Evolutionary conservation across 2,888 invertebrate genomes (phyloP), one percentile per base, ranked within the genome.

Genomic region (Troides aeacus): DNA sequence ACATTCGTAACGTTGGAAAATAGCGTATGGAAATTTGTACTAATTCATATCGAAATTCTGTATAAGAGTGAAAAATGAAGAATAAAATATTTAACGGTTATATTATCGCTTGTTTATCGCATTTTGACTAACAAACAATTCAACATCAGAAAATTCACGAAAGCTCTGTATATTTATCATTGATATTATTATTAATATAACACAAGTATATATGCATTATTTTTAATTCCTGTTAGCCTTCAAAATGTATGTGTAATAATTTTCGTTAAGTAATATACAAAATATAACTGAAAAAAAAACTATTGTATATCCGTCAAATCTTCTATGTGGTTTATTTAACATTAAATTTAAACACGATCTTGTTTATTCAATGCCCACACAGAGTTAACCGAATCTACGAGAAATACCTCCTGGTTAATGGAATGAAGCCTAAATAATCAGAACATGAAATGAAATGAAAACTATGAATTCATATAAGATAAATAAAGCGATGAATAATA

Each of bases 351-450:
- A 66, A 23, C 17, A 59, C 42, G 4, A 21, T 1, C 58, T 24
- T 24, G 6, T 70, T 62, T 66, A 66, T 66, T 64, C 24, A 70
- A 70, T 39, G 24, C 23, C 63, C 36, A 64, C 17, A 63, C 60
- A 8, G 60, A 64, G 15, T 30, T 59, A 59, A 58, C 62, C 23
- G 42, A 36, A 24, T 6, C 12, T 63, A 63, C 56, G 62, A 71
- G 66, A 75, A 66, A 63, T 71, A 72, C 70, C 77, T 76, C 72
- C 68, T 68, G 74, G 77, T 71, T 73, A 81, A 81, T 78, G 72
- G 78, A 79, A 74, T 69, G 61, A 72, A 73, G 74, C 86, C 86
- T 84, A 84, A 85, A 80, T 84, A 86, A 85, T 81, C 87, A 84
- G 73, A 82, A 77, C 76, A 70, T 74, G 75, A 81, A 84, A 85